These are phyloP conservation scores for Notothenia rossii DNA, from an alignment of 2,113 vertebrate genomes.

Conservation along the genomic window DNA sequence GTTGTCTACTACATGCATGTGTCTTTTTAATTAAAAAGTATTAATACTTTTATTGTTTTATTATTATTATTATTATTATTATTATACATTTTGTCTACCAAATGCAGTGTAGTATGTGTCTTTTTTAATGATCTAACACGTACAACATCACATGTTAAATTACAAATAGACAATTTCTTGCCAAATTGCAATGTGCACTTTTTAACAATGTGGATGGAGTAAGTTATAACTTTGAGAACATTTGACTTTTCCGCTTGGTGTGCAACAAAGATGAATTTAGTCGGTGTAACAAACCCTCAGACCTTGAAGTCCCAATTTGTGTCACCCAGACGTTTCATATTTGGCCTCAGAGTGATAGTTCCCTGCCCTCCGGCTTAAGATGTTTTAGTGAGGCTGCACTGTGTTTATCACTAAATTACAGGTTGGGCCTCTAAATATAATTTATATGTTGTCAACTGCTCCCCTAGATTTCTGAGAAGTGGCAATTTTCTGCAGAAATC, in stretches of 20 bases:
- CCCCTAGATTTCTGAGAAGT: slow-evolving; percentile 55
- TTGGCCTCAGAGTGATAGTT: slow-evolving; percentile 30
- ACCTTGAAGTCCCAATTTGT: slow-evolving; percentile 42
- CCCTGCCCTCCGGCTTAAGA: neutral
- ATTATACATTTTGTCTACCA: too few species aligned
- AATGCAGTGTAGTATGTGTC: too few species aligned
- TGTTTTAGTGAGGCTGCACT: slow-evolving; percentile 37
- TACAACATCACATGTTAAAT: neutral
- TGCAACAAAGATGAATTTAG: slow-evolving; percentile 27
- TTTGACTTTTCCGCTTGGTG: neutral
- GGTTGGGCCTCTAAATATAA: slow-evolving; percentile 52
- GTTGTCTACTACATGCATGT: too few species aligned
- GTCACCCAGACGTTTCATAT: slow-evolving; percentile 33
- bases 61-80: too few species aligned
- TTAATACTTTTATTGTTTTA: too few species aligned
- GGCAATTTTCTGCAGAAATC: slow-evolving; percentile 63
- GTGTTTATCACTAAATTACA: slow-evolving; percentile 63
- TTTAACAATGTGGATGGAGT: slow-evolving; percentile 6
- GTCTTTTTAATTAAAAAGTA: too few species aligned
- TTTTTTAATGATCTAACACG: too few species aligned
- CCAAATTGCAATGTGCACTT: slow-evolving; percentile 1
- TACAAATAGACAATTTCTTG: neutral
- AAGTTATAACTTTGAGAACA: neutral
- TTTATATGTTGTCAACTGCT: slow-evolving; percentile 60
- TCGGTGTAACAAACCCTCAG: slow-evolving; percentile 24